Evolutionary conservation across 2,888 invertebrate genomes (phyloP).

Genomic region (Acanthoscelides obtectus): DNA sequence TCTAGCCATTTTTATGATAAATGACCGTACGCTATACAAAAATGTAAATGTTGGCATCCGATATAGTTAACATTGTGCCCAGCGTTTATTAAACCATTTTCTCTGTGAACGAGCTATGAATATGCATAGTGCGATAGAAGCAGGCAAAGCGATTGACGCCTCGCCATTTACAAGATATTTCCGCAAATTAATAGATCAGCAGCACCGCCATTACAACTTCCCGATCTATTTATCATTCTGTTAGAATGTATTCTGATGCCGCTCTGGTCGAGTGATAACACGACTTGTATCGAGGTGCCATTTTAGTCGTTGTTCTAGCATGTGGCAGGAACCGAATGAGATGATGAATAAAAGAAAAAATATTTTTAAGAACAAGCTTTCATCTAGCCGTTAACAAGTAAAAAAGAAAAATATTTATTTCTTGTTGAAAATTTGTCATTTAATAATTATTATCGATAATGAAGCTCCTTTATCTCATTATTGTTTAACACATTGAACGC

Average conservation of each 20-base stretch:
- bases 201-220: constrained; percentile 14
- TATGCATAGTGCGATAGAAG: background rate
- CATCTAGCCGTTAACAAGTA: too few relatives aligned
- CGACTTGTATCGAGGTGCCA: background rate
- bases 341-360: too few relatives aligned
- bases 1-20: background rate
- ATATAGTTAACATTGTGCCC: background rate
- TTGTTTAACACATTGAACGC: too few relatives aligned
- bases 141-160: constrained; percentile 1
- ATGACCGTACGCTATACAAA: background rate
- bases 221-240: constrained; percentile 15
- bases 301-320: background rate
- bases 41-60: background rate
- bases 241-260: background rate
- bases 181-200: constrained; percentile 15
- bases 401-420: too few relatives aligned
- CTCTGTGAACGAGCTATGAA: background rate
- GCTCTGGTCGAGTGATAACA: background rate
- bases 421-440: too few relatives aligned
- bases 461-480: too few relatives aligned
- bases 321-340: background rate
- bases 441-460: too few relatives aligned
- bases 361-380: too few relatives aligned
- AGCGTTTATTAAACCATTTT: background rate
- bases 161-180: constrained; percentile 4